Percentiles rank a stretch among this genome's conserved stretches.
Conservation (phyloP, 2,797 vertebrate genomes). For the Typhlichthys subterraneus region DNA sequence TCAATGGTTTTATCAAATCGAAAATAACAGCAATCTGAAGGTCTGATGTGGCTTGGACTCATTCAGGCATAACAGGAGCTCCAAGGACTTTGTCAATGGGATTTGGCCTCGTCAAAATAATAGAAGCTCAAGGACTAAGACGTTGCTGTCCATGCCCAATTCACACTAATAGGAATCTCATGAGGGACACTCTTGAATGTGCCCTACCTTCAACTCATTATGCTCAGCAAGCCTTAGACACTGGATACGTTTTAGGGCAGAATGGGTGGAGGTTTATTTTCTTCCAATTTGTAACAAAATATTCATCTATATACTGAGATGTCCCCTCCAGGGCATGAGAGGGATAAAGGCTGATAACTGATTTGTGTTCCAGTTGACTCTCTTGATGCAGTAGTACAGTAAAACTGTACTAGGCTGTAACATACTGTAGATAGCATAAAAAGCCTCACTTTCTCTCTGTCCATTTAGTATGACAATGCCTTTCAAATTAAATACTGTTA, state of each 20-base stretch:
- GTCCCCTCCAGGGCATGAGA: constrained; percentile 47
- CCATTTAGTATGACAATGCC: constrained; percentile 29
- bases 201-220: constrained; percentile 39
- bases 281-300: constrained; percentile 49
- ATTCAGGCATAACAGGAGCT: constrained; percentile 29
- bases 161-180: constrained; percentile 54
- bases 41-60: constrained; percentile 40
- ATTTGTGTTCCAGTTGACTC: constrained; percentile 62
- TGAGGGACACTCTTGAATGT: constrained; percentile 40
- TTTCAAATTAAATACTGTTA: constrained; percentile 54
- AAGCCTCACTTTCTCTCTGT: constrained; percentile 18
- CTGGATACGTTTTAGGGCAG: constrained; percentile 31
- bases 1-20: constrained; percentile 35
- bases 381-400: constrained; percentile 36
- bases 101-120: constrained; percentile 51
- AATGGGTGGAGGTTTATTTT: constrained; percentile 45
- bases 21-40: constrained; percentile 39
- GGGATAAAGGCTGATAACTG: constrained; percentile 58
- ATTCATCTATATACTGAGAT: constrained; percentile 38
- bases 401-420: constrained; percentile 37
- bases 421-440: constrained; percentile 36
- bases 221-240: constrained; percentile 53
- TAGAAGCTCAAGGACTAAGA: constrained; percentile 51
- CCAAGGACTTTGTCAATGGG: constrained; percentile 41
- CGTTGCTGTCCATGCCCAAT: constrained; percentile 37